phyloP scores from a whole-genome alignment of 1,140 invertebrate species.

The Drosophila simulans region DNA sequence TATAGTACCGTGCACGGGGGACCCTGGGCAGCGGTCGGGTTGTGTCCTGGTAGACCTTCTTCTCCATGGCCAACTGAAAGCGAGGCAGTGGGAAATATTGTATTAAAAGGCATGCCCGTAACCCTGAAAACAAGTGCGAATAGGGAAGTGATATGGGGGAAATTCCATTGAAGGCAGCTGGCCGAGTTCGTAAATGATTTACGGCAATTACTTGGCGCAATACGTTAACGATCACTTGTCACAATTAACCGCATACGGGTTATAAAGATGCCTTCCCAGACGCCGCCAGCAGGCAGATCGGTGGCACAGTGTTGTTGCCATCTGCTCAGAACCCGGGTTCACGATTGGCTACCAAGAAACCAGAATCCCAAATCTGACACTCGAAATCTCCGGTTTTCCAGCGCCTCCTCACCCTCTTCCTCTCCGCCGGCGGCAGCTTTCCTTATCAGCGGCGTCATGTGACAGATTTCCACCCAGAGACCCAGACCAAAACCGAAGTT shows the following conservation, averaged over 20 bases:
- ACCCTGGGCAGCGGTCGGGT: slow-evolving; percentile 52
- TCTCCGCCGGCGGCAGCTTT: neutral
- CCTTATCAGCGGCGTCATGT: slow-evolving; percentile 36
- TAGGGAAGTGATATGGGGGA: neutral
- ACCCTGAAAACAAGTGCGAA: neutral
- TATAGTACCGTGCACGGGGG: slow-evolving; percentile 44
- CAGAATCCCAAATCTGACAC: neutral
- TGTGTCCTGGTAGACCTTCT: slow-evolving; percentile 71
- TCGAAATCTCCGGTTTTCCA: neutral
- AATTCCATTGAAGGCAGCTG: slow-evolving; percentile 20
- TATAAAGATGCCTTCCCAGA: slow-evolving; percentile 3
- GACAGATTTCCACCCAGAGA: slow-evolving; percentile 14
- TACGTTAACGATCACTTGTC: slow-evolving; percentile 43
- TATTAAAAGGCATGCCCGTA: neutral
- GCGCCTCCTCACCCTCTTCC: neutral
- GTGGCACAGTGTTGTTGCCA: slow-evolving; percentile 7
- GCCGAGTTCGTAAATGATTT: slow-evolving; percentile 18
- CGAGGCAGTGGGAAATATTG: neutral
- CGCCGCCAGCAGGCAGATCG: neutral
- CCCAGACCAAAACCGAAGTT: slow-evolving; percentile 8
- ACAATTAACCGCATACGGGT: slow-evolving; percentile 28
- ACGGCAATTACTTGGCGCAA: slow-evolving; percentile 37
- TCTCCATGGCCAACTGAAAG: neutral
- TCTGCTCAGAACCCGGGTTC: slow-evolving; percentile 13
- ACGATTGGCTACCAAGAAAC: neutral